Conservation (phyloP, 2,888 invertebrate species). For the Apodemia hepburni region DNA sequence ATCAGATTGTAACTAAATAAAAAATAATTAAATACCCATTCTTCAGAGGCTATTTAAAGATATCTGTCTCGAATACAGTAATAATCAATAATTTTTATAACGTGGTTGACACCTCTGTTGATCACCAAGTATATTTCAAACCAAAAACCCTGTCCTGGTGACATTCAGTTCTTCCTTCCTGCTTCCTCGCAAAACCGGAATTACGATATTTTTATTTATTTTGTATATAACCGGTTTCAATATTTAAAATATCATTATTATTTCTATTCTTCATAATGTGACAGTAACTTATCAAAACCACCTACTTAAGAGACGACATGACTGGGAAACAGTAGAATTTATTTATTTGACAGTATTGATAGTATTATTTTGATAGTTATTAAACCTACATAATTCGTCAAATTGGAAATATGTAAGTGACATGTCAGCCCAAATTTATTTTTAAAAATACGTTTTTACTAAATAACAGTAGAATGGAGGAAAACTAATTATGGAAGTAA, state of each 20-base stretch:
- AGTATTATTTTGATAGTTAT: too few species aligned
- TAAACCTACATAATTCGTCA: not conserved
- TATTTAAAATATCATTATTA: not conserved
- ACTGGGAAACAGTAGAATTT: not conserved
- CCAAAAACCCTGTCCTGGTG: too few species aligned
- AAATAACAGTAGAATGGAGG: not conserved
- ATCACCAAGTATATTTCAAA: too few species aligned
- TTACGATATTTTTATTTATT: constrained; percentile 1
- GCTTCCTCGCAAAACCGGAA: too few species aligned
- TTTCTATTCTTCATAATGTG: not conserved
- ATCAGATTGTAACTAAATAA: too few species aligned
- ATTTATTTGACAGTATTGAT: not conserved
- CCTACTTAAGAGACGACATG: not conserved
- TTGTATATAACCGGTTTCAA: not conserved
- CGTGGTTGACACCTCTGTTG: too few species aligned
- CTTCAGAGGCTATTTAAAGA: too few species aligned
- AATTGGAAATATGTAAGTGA: not conserved
- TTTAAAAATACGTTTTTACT: not conserved
- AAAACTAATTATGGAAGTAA: not conserved
- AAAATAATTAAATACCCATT: too few species aligned
- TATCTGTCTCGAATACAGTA: too few species aligned
- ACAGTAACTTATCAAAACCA: not conserved
- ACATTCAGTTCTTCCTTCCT: too few species aligned
- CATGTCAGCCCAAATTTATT: not conserved
- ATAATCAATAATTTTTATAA: too few species aligned